Percentiles rank a stretch among this genome's conserved stretches.
Conservation (phyloP, 2,113 vertebrate genomes). For the Ciconia boyciana region DNA sequence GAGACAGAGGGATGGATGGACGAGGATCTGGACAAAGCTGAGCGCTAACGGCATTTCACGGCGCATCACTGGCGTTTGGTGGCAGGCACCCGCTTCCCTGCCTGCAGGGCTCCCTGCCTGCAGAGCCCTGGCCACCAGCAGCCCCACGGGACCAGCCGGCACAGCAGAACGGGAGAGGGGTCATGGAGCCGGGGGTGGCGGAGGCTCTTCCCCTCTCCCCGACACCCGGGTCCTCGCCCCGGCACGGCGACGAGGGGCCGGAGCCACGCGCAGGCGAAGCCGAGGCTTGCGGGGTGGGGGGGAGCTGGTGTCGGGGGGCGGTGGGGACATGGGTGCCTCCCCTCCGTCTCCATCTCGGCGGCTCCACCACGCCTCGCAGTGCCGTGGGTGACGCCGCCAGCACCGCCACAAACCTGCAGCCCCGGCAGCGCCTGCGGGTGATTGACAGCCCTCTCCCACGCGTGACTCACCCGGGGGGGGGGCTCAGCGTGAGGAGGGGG, state of each 20-base stretch:
- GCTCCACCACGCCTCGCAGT: background rate
- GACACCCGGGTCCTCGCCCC: background rate
- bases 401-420: background rate
- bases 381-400: background rate
- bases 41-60: background rate
- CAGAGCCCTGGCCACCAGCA: background rate
- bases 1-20: too few relatives aligned
- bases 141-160: background rate
- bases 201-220: background rate
- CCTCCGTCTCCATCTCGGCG: background rate
- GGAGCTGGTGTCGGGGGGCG: background rate
- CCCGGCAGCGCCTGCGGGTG: background rate
- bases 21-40: background rate
- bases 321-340: background rate
- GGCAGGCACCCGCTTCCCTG: accelerated
- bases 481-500: background rate
- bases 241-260: background rate
- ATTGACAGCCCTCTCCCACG: background rate
- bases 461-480: background rate
- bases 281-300: background rate
- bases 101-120: background rate
- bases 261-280: background rate
- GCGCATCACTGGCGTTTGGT: background rate
- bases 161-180: background rate
- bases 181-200: background rate